Evolutionary conservation across 2,113 vertebrate genomes (phyloP), one percentile per base, ranked within the genome.

Genomic region (Campylomormyrus numenius): DNA sequence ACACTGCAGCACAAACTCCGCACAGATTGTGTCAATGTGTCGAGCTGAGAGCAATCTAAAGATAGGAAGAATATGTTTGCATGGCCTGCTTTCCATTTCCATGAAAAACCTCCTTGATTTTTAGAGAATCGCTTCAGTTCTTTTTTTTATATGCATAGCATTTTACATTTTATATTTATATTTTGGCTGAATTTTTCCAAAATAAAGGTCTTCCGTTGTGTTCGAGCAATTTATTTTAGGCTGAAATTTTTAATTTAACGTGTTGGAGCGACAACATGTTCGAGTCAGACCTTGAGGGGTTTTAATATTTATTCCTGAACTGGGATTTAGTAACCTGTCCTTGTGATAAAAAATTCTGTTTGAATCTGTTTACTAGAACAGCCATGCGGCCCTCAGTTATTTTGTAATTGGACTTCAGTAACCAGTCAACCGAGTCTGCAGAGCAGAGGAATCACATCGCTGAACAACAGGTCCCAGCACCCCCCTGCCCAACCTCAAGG

Each of bases 1-100:
- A 77, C 62, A 15, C 7, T 58, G 42, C 15, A 92, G 85, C 46
- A 86, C 24, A 89, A 50, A 89, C 24, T 50, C 80, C 42, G 88
- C 84, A 66, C 90, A 88, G 90, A 92, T 90, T 88, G 92, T 91
- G 93, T 92, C 93, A 92, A 91, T 92, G 90, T 83, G 46, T 52
- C 66, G 83, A 62, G 83, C 39, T 48, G 77, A 84, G 90, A 91
- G 89, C 89, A 94, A 94, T 90, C 89, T 89, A 53, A 90, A 88
- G 90, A 89, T 88, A 45, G 90, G 85, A 88, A 91, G 88, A 50
- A 31, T 83, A 49, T 31, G 85, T 90, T 62, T 88, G 88, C 88
- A 50, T 85, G 88, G 85, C 66, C 88, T 80, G 88, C 91, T 93
- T 39, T 92, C 62, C 9, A 11, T 90, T 58, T 90, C 90, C 62